Conservation (phyloP, 2,113 vertebrate species). For the Salvelinus fontinalis region DNA sequence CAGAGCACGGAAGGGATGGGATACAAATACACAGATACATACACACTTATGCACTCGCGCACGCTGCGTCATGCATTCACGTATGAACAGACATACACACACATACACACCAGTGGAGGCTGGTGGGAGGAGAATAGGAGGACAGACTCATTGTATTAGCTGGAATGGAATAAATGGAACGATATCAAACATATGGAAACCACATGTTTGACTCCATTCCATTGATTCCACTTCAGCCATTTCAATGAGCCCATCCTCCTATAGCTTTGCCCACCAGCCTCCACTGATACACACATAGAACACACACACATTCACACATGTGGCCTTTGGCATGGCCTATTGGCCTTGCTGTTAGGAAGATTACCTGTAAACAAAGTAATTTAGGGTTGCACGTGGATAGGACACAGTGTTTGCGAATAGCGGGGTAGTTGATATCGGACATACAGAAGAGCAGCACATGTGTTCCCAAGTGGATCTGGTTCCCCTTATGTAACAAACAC, state of each 20-base stretch:
- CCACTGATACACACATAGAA: constrained; percentile 9
- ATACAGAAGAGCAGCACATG: background rate
- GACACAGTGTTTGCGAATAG: background rate
- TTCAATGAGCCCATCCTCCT: too few species aligned
- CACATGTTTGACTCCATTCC: too few species aligned
- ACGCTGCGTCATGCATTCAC: background rate
- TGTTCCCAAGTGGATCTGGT: constrained; percentile 23
- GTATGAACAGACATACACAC: background rate
- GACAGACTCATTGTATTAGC: too few species aligned
- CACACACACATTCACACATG: constrained; percentile 15
- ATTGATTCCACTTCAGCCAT: too few species aligned
- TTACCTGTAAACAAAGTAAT: too few species aligned
- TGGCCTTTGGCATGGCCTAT: background rate
- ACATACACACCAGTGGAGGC: background rate
- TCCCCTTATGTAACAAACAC: constrained; percentile 8
- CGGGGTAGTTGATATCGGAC: background rate
- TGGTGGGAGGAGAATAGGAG: too few species aligned
- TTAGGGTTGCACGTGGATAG: too few species aligned
- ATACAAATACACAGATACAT: background rate
- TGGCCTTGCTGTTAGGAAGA: too few species aligned
- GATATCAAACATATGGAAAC: too few species aligned
- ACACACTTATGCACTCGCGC: background rate
- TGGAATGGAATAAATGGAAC: too few species aligned
- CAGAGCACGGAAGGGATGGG: background rate
- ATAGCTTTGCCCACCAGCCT: too few species aligned